Percentiles rank a stretch among this genome's conserved stretches.
These are phyloP conservation scores for Cordylochernes scorpioides DNA, from an alignment of 2,888 invertebrate species.

Conservation along the genomic window DNA sequence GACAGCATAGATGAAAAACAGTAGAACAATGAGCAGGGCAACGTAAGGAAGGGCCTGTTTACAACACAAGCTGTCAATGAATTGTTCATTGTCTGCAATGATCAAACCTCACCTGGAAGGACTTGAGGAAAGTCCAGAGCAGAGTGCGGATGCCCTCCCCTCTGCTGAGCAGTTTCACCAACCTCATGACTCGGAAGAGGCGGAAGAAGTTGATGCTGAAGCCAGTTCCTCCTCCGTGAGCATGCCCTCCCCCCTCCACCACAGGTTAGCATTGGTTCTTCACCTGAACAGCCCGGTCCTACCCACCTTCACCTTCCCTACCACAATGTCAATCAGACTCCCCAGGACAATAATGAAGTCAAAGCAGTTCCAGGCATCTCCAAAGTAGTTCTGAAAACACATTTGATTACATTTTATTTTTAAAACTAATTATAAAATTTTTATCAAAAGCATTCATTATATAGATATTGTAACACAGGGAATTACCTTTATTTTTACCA, in stretches of 20 bases:
- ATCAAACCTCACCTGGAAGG: conserved; percentile 35
- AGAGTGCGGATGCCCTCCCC: conserved; percentile 94
- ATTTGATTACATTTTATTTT: not conserved
- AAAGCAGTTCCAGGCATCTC: conserved; percentile 91
- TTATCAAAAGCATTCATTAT: too few species aligned
- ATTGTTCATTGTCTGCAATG: not conserved
- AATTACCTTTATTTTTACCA: too few species aligned
- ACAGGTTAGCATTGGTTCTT: too few species aligned
- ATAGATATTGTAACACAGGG: too few species aligned
- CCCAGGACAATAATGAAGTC: conserved; percentile 90
- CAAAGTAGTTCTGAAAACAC: conserved; percentile 60
- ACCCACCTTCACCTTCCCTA: conserved; percentile 79
- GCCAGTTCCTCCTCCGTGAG: too few species aligned
- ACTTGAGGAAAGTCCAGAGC: conserved; percentile 97
- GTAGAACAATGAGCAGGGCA: conserved; percentile 82
- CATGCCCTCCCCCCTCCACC: too few species aligned
- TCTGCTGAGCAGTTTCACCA: conserved; percentile 80
- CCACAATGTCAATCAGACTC: conserved; percentile 88
- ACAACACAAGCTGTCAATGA: conserved; percentile 1
- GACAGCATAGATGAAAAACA: conserved; percentile 98
- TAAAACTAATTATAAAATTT: too few species aligned
- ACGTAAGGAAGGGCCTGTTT: conserved; percentile 88
- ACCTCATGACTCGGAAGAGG: conserved; percentile 91
- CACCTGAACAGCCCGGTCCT: too few species aligned
- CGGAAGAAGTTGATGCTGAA: conserved; percentile 98